Base-by-base conservation (phyloP, 2,888 invertebrate species). In the Amphipyra tragopoginis region DNA sequence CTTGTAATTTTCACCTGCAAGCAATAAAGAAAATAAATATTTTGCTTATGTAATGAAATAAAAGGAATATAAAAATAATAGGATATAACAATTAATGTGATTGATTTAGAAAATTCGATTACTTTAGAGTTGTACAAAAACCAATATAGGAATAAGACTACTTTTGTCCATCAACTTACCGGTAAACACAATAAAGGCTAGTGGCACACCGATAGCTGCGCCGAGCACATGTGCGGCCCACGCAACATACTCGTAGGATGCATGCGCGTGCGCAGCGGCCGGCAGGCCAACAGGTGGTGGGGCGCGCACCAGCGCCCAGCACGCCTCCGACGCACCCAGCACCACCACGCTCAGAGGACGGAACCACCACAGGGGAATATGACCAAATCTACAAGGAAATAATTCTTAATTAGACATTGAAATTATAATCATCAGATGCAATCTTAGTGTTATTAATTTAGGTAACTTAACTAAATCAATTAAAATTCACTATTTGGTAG, bases 151-250 rank as follows among this genome's bases (percentile, higher is more conserved):
- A n/a, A n/a, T n/a, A n/a, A n/a, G n/a, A n/a, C n/a, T n/a, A n/a
- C n/a, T n/a, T n/a, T n/a, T n/a, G n/a, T n/a, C n/a, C 4, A 29
- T 5, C 5, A 43, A 55, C 83, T 74, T 56, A 94, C 93, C 94
- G 50, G 86, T 91, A 75, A 95, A 96, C 9, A 96, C 86, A 10
- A 96, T 86, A 59, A 96, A 95, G 6, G 96, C 97, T 3, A 97
- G 80, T 6, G 97, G 90, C 1, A 96, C 89, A 0, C 97, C 97
- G 0, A 96, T 94, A 0, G 96, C 85, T 3, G 97, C 97, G 5
- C 97, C 97, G 6, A 96, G 95, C 13, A 95, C 91, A 83, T 97
- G 97, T 5, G 97, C 97, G 0, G 96, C 96, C 96, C 97, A 96
- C 42, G 97, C 97, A 65, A 97, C 95, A 71, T 88, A 86, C 14